phyloP scores from a whole-genome alignment of 2,888 invertebrate genomes.

The Invenusta paracnida region DNA sequence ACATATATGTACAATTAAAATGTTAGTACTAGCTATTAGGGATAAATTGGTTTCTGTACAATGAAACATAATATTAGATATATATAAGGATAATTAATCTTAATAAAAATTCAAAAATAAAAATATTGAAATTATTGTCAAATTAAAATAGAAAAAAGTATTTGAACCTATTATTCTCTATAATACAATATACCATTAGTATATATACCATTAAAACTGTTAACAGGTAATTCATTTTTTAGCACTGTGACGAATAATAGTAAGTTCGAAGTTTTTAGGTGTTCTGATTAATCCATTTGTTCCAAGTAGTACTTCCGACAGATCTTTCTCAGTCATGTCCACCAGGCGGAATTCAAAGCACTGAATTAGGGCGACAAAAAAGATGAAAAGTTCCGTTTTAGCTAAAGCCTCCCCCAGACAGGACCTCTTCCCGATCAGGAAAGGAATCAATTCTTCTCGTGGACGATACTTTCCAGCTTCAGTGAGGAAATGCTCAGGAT shows the following conservation, averaged over 20 bases:
- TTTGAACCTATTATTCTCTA: too few species aligned
- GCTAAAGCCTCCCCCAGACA: slow-evolving; percentile 28
- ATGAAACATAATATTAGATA: too few species aligned
- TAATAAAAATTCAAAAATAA: too few species aligned
- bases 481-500: slow-evolving; percentile 32
- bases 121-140: too few species aligned
- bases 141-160: too few species aligned
- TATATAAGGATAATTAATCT: too few species aligned
- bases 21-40: too few species aligned
- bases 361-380: slow-evolving; percentile 2
- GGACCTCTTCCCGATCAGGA: not conserved
- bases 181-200: too few species aligned
- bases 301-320: not conserved
- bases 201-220: too few species aligned
- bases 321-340: not conserved
- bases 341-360: not conserved
- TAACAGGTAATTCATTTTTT: too few species aligned
- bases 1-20: too few species aligned
- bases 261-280: not conserved
- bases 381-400: slow-evolving; percentile 15
- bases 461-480: not conserved
- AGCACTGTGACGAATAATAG: not conserved
- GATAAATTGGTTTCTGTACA: too few species aligned
- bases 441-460: slow-evolving; percentile 20
- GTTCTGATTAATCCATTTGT: not conserved